These are phyloP conservation scores for Phaethornis superciliosus DNA, from an alignment of 2,113 vertebrate genomes.

Conservation along the genomic window DNA sequence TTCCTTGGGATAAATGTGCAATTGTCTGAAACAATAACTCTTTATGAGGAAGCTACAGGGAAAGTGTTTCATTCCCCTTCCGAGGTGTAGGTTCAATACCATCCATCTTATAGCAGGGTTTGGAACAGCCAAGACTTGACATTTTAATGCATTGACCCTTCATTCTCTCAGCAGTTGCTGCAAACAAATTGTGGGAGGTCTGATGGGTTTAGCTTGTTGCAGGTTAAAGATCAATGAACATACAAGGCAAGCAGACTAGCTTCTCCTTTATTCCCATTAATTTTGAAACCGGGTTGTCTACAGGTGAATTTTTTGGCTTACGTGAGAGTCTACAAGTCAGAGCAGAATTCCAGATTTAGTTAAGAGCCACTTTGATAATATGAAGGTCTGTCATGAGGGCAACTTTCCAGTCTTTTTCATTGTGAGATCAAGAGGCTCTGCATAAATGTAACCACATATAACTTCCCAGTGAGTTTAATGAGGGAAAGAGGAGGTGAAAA, in stretches of 20 bases:
- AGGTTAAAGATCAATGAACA: slow-evolving; percentile 44
- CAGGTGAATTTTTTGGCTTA: background rate
- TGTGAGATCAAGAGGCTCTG: background rate
- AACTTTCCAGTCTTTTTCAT: background rate
- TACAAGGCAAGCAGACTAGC: background rate
- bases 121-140: background rate
- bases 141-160: background rate
- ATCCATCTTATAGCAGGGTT: background rate
- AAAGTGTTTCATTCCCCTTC: background rate
- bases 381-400: background rate
- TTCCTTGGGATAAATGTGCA: background rate
- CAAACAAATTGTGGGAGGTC: background rate
- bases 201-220: background rate
- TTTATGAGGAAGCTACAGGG: background rate
- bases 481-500: background rate
- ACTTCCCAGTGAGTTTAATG: background rate
- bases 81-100: background rate
- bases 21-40: background rate
- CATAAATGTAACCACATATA: background rate
- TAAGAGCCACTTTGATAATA: background rate
- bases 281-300: background rate
- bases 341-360: background rate
- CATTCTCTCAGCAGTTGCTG: background rate
- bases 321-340: background rate
- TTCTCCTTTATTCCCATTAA: background rate